These are phyloP conservation scores for Labrus mixtus DNA, from an alignment of 2,113 vertebrate genomes.

Conservation along the genomic window DNA sequence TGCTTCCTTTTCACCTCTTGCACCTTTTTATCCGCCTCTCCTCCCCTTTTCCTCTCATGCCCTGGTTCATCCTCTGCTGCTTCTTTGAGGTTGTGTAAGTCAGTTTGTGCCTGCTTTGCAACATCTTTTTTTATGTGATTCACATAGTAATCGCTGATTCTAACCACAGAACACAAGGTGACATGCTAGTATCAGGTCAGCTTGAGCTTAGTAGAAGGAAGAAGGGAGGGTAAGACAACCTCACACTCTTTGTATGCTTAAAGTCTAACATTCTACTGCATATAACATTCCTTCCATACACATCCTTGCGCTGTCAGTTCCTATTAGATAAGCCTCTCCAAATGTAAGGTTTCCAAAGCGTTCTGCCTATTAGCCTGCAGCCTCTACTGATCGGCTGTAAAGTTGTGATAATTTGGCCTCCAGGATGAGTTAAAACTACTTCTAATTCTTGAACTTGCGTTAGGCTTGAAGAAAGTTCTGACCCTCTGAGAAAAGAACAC, in stretches of 20 bases:
- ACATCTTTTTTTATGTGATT: not conserved
- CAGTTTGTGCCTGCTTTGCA: slow-evolving; percentile 15
- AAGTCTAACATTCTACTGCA: not conserved
- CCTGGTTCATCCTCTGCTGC: not conserved
- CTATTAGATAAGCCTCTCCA: not conserved
- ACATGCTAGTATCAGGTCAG: not conserved
- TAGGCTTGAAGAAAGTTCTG: slow-evolving; percentile 41
- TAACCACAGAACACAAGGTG: not conserved
- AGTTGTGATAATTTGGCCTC: slow-evolving; percentile 41
- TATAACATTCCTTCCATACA: not conserved
- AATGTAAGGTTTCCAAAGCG: slow-evolving; percentile 6
- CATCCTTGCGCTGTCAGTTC: slow-evolving; percentile 4
- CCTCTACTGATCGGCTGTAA: slow-evolving; percentile 9
- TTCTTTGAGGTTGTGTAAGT: slow-evolving; percentile 6
- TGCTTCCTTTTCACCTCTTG: slow-evolving; percentile 33
- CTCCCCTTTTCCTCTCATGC: not conserved
- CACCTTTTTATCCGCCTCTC: not conserved
- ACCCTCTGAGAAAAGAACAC: slow-evolving; percentile 55
- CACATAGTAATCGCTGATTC: slow-evolving; percentile 25
- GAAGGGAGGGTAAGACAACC: not conserved
- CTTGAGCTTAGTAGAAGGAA: not conserved
- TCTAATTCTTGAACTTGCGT: slow-evolving; percentile 47
- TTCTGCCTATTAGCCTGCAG: slow-evolving; percentile 16
- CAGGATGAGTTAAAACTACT: slow-evolving; percentile 35
- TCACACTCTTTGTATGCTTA: not conserved